Percentiles rank a stretch among this genome's conserved stretches.
Evolutionary conservation across 2,113 vertebrate genomes (phyloP).

Genomic region (Gallinago jamesoni): DNA sequence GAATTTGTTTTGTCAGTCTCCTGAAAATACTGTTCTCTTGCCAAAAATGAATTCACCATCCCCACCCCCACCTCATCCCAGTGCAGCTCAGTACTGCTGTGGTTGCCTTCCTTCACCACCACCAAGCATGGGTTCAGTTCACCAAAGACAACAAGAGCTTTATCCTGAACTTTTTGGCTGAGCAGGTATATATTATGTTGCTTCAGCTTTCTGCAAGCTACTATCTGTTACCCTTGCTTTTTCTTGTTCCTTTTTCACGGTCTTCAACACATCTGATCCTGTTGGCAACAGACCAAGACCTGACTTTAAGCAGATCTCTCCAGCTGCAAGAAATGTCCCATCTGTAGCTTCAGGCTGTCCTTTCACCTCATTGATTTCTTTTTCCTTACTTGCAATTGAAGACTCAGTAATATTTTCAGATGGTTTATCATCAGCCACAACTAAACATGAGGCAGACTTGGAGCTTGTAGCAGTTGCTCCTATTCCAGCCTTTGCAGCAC

Average conservation of each 20-base stretch:
- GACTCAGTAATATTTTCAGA: conserved; percentile 11
- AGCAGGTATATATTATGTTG: conserved; percentile 29
- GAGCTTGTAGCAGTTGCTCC: neutral
- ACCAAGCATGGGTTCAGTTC: neutral
- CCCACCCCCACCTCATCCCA: neutral
- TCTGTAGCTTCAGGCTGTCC: conserved; percentile 32
- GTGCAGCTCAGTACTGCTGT: neutral
- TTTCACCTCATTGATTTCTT: neutral
- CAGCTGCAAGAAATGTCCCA: conserved; percentile 3
- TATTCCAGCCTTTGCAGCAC: neutral
- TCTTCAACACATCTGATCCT: neutral
- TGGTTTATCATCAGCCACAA: neutral
- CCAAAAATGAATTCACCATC: neutral
- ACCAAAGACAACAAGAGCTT: neutral
- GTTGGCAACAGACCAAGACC: conserved; percentile 52
- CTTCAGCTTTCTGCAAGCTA: conserved; percentile 46
- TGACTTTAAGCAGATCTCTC: conserved; percentile 26
- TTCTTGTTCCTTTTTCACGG: neutral
- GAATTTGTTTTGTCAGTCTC: neutral
- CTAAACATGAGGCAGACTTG: neutral
- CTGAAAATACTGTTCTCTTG: neutral
- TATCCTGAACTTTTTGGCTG: neutral
- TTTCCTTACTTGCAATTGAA: neutral
- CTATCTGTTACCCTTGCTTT: conserved; percentile 51
- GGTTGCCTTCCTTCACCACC: neutral